phyloP scores from a whole-genome alignment of 2,113 vertebrate species.

The Pycnonotus jocosus region DNA sequence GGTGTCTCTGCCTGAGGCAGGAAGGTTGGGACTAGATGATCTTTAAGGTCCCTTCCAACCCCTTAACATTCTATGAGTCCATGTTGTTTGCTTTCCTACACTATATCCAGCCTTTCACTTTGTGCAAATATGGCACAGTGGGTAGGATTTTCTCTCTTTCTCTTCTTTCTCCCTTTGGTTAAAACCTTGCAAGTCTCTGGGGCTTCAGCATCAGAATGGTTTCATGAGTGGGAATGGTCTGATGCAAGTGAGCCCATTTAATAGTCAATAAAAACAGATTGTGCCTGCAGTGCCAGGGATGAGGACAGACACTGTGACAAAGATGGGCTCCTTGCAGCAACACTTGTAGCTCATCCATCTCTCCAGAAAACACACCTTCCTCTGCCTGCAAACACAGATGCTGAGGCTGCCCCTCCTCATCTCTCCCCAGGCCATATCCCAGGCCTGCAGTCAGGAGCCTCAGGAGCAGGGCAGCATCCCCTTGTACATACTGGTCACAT shows the following conservation, averaged over 20 bases:
- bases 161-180: not conserved
- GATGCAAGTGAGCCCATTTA: fast-evolving
- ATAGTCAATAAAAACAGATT: not conserved
- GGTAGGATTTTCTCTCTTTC: not conserved
- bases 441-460: not conserved
- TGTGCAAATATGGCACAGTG: not conserved
- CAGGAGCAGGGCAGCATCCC: not conserved
- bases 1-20: not conserved
- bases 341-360: not conserved
- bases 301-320: not conserved
- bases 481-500: not conserved
- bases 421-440: not conserved
- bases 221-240: not conserved
- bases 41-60: not conserved
- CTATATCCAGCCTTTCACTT: fast-evolving
- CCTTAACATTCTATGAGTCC: not conserved
- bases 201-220: not conserved
- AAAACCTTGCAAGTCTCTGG: not conserved
- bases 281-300: fast-evolving
- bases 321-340: not conserved
- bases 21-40: not conserved
- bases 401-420: not conserved
- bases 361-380: not conserved
- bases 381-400: not conserved
- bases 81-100: not conserved